These are phyloP conservation scores for Epicampocera succincta DNA, from an alignment of 2,888 invertebrate genomes.

Conservation along the genomic window DNA sequence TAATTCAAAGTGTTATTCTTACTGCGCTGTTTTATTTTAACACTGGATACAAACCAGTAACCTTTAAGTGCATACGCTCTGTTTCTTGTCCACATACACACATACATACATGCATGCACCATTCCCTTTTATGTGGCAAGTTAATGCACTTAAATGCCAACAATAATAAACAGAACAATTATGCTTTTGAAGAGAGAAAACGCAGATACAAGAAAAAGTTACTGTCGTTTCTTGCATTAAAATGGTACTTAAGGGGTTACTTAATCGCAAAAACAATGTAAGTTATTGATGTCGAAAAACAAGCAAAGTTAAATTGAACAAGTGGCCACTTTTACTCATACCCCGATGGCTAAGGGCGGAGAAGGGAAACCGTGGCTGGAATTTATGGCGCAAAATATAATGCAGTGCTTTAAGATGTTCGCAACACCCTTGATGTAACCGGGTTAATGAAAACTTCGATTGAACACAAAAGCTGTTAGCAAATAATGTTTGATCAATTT, in stretches of 20 bases:
- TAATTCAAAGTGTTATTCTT: too few species aligned
- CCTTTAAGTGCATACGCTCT: too few species aligned
- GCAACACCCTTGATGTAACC: too few species aligned
- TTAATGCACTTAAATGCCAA: neutral
- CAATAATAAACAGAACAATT: slow-evolving; percentile 46
- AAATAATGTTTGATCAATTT: too few species aligned
- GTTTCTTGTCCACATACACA: neutral
- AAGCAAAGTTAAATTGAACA: slow-evolving; percentile 7
- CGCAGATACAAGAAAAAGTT: slow-evolving; percentile 73
- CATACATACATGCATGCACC: neutral
- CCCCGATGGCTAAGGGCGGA: too few species aligned
- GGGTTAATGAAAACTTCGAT: too few species aligned
- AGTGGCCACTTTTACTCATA: neutral
- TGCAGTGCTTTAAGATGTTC: too few species aligned
- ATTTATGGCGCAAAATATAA: too few species aligned
- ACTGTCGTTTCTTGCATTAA: slow-evolving; percentile 77
- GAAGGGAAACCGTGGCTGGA: too few species aligned
- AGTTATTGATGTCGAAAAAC: slow-evolving; percentile 19
- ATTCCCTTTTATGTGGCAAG: neutral
- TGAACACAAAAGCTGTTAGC: too few species aligned
- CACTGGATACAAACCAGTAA: too few species aligned
- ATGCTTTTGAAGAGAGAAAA: slow-evolving; percentile 22
- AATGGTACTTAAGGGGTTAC: slow-evolving; percentile 77
- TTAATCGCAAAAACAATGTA: slow-evolving; percentile 54
- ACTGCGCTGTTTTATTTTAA: too few species aligned